A percentile compares a stretch with the other conserved stretches of the same genome.
Evolutionary conservation across 2,888 invertebrate genomes (phyloP).

Genomic region (Mesopsocus fuscifrons): DNA sequence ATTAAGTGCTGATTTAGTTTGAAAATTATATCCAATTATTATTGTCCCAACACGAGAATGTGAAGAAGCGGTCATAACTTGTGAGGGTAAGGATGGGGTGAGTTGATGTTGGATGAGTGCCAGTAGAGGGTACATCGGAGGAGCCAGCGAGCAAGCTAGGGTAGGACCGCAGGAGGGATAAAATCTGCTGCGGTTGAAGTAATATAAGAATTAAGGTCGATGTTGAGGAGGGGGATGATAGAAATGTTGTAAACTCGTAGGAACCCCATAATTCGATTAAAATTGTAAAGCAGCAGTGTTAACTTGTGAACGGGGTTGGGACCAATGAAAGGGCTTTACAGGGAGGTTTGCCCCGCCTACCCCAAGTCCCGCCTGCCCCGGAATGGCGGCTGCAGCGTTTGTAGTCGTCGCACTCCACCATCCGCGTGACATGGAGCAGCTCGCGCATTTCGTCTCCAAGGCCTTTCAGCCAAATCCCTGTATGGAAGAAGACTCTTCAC

Average conservation of each 20-base stretch:
- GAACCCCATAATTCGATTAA: slow-evolving; percentile 9
- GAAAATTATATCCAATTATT: no score
- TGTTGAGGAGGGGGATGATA: slow-evolving; percentile 3
- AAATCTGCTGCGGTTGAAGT: slow-evolving; percentile 4
- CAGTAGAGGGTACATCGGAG: no score
- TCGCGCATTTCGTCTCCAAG: slow-evolving; percentile 79
- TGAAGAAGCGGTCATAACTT: no score
- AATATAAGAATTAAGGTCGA: slow-evolving; percentile 3
- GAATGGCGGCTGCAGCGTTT: neutral
- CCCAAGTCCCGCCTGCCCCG: neutral
- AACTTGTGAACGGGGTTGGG: neutral
- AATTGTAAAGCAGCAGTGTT: slow-evolving; percentile 9
- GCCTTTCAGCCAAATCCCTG: slow-evolving; percentile 38
- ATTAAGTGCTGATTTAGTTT: no score
- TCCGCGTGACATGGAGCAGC: slow-evolving; percentile 49
- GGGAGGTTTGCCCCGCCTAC: neutral
- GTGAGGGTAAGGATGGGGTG: no score
- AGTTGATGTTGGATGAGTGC: no score
- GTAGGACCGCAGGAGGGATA: neutral
- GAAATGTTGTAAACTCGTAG: slow-evolving; percentile 7
- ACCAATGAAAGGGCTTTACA: neutral
- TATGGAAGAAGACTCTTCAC: neutral
- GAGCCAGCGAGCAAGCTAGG: neutral
- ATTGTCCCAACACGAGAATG: no score
- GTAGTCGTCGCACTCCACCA: neutral